Evolutionary conservation across 2,113 vertebrate genomes (phyloP), one percentile per base, ranked within the genome.

Genomic region (Aphyosemion australe): DNA sequence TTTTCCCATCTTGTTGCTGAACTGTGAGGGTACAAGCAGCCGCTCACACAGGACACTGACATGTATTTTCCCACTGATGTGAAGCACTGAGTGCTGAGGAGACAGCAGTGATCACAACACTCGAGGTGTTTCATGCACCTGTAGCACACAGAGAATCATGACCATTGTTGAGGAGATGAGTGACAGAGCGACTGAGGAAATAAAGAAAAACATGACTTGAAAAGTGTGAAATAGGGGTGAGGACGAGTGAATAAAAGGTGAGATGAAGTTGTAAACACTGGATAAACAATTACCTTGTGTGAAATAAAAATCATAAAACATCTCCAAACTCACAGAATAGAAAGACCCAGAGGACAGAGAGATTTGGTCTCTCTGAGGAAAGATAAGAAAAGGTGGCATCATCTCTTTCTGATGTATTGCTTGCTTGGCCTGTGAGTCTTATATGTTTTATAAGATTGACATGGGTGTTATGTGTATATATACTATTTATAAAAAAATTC

Each of bases 1-100:
- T 60, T 46, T 32, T 52, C 18, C 15, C 7, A 48, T n/a, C 39
- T 32, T 37, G n/a, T 42, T 60, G 47, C 61, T 15, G 14, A 68
- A 58, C 52, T 41, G 51, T 37, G 34, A 37, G 9, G 34, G 34
- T 37, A 10, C 34, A 37, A 37, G 32, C 32, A 56, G 31, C 61
- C 68, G 58, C 75, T 75, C 58, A 64, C 57, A 77, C 58, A 84
- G 51, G 46, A 62, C 53, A 53, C 41, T 73, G 55, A 74, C 73
- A 49, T 48, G 49, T 69, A 52, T 76, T 71, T 71, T 11, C 39
- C 4, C 48, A 56, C 54, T 32, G 62, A 61, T 61, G 45, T 31
- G 43, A 64, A 41, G 48, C 57, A 26, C 39, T 31, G 60, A 41
- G 48, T 53, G 19, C 39, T 31, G 60, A 39, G 39, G 60, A 76